Conservation (phyloP, 2,888 invertebrate genomes). For the Pachymerium ferrugineum region DNA sequence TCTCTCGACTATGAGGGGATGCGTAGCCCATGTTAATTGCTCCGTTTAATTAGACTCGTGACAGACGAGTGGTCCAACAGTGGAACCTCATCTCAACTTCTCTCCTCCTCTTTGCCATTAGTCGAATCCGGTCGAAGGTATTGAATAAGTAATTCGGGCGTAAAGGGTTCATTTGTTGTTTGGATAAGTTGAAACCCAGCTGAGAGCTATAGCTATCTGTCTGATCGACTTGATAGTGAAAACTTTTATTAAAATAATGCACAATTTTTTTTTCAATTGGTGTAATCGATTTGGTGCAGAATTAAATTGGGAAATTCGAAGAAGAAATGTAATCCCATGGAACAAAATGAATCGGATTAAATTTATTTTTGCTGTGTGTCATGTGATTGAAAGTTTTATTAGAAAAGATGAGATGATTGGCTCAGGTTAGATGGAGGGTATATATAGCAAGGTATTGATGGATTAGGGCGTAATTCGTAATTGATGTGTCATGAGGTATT, state of each 20-base stretch:
- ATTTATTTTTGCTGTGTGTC: neutral
- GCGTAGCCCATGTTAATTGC: neutral
- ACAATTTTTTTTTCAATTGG: no score
- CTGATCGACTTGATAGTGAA: no score
- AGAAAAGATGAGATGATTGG: no score
- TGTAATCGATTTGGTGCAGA: no score
- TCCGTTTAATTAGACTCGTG: neutral
- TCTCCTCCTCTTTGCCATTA: neutral
- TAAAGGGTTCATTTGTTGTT: no score
- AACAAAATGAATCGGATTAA: neutral
- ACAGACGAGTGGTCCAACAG: neutral
- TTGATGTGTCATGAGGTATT: neutral
- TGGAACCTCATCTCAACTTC: neutral
- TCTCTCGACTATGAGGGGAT: neutral
- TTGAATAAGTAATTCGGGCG: constrained; percentile 4
- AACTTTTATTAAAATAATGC: no score
- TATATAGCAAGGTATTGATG: neutral
- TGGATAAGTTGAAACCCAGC: no score
- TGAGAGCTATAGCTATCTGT: no score
- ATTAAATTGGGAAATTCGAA: no score
- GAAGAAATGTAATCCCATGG: no score
- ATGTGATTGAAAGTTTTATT: neutral
- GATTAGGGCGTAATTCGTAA: neutral
- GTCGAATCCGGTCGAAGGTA: no score
- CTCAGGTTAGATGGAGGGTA: neutral